Percentiles rank a stretch among this genome's conserved stretches.
phyloP scores from a whole-genome alignment of 2,888 invertebrate species.

The Pasiphila rectangulata region DNA sequence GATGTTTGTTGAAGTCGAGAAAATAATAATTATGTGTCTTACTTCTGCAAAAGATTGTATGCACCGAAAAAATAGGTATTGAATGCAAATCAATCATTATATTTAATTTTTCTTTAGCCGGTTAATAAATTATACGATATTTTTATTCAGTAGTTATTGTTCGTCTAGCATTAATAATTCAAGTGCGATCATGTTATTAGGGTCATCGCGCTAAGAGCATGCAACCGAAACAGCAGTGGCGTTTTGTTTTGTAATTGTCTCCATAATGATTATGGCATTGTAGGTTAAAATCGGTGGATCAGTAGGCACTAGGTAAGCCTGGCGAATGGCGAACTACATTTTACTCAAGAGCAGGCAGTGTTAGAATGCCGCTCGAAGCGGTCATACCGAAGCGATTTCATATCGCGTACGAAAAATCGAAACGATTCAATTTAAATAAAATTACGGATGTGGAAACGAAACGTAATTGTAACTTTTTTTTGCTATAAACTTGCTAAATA shows the following conservation, averaged over 20 bases:
- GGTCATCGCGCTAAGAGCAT: constrained; percentile 45
- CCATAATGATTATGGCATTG: constrained; percentile 73
- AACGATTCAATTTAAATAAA: constrained; percentile 18
- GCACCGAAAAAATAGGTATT: no score
- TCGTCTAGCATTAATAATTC: constrained; percentile 14
- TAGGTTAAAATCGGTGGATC: constrained; percentile 51
- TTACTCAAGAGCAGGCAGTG: constrained; percentile 57
- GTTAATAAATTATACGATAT: no score
- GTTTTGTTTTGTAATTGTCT: constrained; percentile 66
- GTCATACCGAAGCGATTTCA: constrained; percentile 40
- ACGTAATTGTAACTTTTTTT: constrained; percentile 27
- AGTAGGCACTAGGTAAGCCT: constrained; percentile 54
- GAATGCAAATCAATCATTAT: no score
- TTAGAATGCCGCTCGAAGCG: constrained; percentile 71
- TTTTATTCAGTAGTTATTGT: no score
- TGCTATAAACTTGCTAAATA: constrained; percentile 38
- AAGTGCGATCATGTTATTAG: constrained; percentile 23
- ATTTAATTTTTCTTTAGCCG: no score
- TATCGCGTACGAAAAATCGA: constrained; percentile 25
- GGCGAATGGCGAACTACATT: constrained; percentile 54
- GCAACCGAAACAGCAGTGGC: constrained; percentile 44
- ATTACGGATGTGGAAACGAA: constrained; percentile 29
- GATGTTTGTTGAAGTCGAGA: no score
- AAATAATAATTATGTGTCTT: no score
- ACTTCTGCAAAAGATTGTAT: no score